phyloP scores from a whole-genome alignment of 2,113 vertebrate species.

The Eudyptes chrysolophus region DNA sequence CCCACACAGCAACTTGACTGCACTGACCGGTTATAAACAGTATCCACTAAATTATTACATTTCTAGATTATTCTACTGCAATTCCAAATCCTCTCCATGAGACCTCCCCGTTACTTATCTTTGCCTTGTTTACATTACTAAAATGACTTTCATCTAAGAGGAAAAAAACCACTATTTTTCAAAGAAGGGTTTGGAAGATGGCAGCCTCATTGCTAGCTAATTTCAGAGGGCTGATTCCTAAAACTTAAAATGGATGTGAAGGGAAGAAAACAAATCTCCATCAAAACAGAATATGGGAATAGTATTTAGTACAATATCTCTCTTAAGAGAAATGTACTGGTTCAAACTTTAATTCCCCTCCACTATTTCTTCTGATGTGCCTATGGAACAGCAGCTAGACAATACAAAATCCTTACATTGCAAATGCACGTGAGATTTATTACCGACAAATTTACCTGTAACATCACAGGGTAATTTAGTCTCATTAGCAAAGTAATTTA shows the following conservation, averaged over 20 bases:
- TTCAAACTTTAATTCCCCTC: not conserved
- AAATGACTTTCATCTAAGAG: not conserved
- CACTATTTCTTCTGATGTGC: not conserved
- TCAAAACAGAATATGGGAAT: not conserved
- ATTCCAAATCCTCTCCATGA: not conserved
- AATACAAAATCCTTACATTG: not conserved
- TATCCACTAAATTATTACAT: not conserved
- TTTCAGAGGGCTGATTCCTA: not conserved
- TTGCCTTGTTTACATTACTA: not conserved
- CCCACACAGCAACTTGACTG: not conserved
- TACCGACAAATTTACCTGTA: constrained; percentile 46
- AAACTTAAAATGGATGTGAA: not conserved
- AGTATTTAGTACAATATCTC: not conserved
- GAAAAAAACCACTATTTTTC: not conserved
- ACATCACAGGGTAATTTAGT: constrained; percentile 44
- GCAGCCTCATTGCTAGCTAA: not conserved
- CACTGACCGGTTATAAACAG: accelerated
- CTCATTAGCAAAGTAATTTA: constrained; percentile 60
- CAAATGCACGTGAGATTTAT: not conserved
- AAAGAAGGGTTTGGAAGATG: not conserved
- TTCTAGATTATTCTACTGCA: not conserved
- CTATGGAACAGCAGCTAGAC: not conserved
- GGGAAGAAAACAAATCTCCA: not conserved
- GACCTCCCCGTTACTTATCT: not conserved
- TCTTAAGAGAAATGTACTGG: not conserved